Conservation (phyloP, 2,888 invertebrate species). For the Hypercompe scribonia region DNA sequence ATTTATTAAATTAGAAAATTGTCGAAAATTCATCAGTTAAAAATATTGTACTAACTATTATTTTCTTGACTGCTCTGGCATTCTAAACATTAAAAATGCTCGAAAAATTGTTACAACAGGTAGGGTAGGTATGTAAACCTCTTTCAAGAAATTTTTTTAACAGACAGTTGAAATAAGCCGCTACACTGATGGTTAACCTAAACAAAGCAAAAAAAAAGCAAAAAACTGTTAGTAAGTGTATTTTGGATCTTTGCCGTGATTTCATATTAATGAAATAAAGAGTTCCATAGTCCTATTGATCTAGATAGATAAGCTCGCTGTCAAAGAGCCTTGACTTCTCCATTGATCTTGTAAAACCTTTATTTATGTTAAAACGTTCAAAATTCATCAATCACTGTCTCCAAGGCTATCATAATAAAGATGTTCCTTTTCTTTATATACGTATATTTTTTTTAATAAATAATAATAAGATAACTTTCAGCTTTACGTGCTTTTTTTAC, state of each 20-base stretch:
- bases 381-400: neutral
- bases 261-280: too few relatives aligned
- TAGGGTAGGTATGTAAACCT: too few relatives aligned
- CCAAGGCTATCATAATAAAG: neutral
- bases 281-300: neutral
- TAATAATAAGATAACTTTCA: too few relatives aligned
- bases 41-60: neutral
- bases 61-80: neutral
- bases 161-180: too few relatives aligned
- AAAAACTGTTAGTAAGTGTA: too few relatives aligned
- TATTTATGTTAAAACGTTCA: neutral
- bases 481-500: too few relatives aligned
- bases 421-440: neutral
- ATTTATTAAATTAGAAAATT: neutral
- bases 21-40: accelerated
- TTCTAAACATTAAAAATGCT: neutral
- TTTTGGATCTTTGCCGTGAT: too few relatives aligned
- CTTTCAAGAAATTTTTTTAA: too few relatives aligned
- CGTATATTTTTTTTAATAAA: too few relatives aligned
- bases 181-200: too few relatives aligned
- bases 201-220: too few relatives aligned
- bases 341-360: too few relatives aligned
- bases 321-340: neutral
- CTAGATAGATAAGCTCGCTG: neutral
- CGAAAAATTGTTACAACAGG: neutral